Evolutionary conservation across 2,113 vertebrate species (phyloP).

Genomic region (Oreochromis spilurus): DNA sequence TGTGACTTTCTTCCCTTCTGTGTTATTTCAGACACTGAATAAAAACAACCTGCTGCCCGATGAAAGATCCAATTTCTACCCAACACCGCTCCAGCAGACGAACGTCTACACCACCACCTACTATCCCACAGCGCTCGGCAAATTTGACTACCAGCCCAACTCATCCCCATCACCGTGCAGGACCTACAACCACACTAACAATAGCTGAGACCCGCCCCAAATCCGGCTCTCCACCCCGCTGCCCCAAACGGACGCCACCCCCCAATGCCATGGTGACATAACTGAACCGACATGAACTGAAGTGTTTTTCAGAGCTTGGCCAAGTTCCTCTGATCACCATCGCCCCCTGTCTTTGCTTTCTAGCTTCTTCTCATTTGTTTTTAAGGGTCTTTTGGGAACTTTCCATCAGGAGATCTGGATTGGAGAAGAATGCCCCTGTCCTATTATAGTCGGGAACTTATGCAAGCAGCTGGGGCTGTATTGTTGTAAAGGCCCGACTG

Average conservation of each 20-base stretch:
- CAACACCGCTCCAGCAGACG: conserved; percentile 86
- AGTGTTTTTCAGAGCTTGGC: background rate
- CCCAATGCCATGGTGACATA: background rate
- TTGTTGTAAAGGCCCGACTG: conserved; percentile 4
- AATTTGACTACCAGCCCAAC: conserved; percentile 92
- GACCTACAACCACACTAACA: conserved; percentile 92
- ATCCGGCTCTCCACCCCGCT: background rate
- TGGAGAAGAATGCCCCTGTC: background rate
- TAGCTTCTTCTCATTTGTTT: conserved; percentile 33
- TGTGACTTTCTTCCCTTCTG: conserved; percentile 11
- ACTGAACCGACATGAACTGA: conserved; percentile 10
- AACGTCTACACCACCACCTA: conserved; percentile 98
- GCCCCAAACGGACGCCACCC: background rate
- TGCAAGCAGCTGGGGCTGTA: background rate
- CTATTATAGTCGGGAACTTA: conserved; percentile 1
- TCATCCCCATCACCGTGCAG: conserved; percentile 91
- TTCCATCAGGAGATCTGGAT: conserved; percentile 14
- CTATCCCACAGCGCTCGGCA: conserved; percentile 89
- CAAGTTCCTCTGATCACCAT: background rate
- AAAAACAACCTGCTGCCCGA: conserved; percentile 97
- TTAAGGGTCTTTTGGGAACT: conserved; percentile 31
- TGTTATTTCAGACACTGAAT: conserved; percentile 85
- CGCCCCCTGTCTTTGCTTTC: background rate
- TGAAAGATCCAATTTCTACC: conserved; percentile 91
- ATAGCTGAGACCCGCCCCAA: conserved; percentile 82